Base-by-base conservation (phyloP, 2,113 vertebrate species). In the Syrrhaptes paradoxus region DNA sequence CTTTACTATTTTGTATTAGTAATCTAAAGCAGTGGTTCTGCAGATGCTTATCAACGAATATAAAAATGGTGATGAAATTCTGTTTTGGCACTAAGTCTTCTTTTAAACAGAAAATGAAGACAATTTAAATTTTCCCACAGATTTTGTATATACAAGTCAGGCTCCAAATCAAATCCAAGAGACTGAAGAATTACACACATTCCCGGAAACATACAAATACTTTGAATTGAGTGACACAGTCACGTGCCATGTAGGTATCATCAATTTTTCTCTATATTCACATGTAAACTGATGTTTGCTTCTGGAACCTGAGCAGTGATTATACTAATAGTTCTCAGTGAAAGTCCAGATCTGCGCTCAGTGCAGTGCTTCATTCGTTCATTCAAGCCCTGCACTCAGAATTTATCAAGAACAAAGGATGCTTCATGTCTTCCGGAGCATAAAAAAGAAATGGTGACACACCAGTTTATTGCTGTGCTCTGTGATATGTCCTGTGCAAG, bases 331-430 rank as follows among this genome's bases (percentile, higher is more conserved):
- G 24, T 26, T 31, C 54, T 75, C 21, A 32, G 17, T 61, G 13
- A 76, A 73, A 76, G 26, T 16, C 26, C 26, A 80, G 34, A 62
- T 19, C 34, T 62, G 15, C 5, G 9, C 17, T 65, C 57, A 71
- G 29, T 11, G 8, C 29, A 88, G 61, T 78, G 26, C 17, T 79
- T 89, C 0, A 1, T n/a, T n/a, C 0, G 0, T 52, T 65, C 52
- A 36, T 57, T 75, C 45, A 81, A 51, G 3, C 4, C 6, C 72
- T 74, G 25, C 3, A 36, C 19, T 32, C 32, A 29, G 43, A 17
- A 86, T 75, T 65, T 87, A 59, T n/a, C 48, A 38, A 21, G 32
- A 89, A 32, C 10, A 72, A 84, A 59, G 21, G 17, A 73, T 22
- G 16, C 3, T 43, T 46, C 36, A 10, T 68, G 89, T 54, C 36